Conservation (phyloP, 2,888 invertebrate genomes). For the Cryptus armator region DNA sequence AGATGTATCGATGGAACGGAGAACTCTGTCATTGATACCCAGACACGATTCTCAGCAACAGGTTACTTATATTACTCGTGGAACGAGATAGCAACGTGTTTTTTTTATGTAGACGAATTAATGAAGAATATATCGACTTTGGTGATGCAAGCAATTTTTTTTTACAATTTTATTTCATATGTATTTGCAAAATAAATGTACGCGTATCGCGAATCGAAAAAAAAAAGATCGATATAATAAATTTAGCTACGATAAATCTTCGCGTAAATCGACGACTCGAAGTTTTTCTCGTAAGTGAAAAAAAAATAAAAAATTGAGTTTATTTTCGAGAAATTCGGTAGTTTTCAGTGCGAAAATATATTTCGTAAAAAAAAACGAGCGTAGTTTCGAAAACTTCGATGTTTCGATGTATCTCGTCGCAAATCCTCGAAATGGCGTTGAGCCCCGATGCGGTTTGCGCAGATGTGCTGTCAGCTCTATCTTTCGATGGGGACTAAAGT, state of each 20-base stretch:
- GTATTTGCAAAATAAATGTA: too few species aligned
- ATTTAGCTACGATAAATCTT: too few species aligned
- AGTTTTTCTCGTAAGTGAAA: too few species aligned
- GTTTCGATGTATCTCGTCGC: conserved; percentile 22
- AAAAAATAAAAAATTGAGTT: too few species aligned
- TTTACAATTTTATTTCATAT: too few species aligned
- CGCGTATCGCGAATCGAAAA: too few species aligned
- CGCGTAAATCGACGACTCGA: too few species aligned
- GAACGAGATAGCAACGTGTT: neutral
- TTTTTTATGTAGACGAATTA: neutral
- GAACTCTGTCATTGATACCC: conserved; percentile 52
- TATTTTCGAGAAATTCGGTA: too few species aligned
- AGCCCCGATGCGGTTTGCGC: conserved; percentile 16
- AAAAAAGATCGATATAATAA: too few species aligned
- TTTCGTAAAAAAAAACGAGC: neutral
- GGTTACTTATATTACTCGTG: conserved; percentile 49
- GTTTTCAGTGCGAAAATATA: neutral
- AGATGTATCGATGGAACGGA: conserved; percentile 38
- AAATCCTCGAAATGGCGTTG: conserved; percentile 18
- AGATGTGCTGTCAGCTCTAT: conserved; percentile 42
- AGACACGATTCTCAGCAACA: conserved; percentile 59
- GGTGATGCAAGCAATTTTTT: too few species aligned
- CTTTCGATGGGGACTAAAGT: conserved; percentile 27
- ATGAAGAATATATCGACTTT: too few species aligned
- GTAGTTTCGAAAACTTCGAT: neutral